Evolutionary conservation across 2,113 vertebrate genomes (phyloP), one percentile per base, ranked within the genome.

Genomic region (Eulemur macaco): DNA sequence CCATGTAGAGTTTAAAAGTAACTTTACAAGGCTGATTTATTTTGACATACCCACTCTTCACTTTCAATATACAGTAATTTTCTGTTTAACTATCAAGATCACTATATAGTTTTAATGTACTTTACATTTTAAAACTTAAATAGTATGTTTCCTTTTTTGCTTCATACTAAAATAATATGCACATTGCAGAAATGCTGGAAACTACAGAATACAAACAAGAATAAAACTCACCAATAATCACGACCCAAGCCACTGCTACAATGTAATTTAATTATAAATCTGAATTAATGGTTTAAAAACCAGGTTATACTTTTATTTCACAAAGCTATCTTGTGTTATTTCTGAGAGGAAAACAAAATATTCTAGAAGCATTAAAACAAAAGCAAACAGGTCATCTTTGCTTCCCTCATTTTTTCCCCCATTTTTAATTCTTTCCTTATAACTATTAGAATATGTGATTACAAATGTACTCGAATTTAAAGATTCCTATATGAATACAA

Each of bases 61-160:
- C 21, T 91, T 91, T 78, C 42, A 93, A 50, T 31, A 56, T 10
- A 34, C 3, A 82, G 63, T 50, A 73, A 52, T 64, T 86, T 87
- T 92, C n/a, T 47, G 91, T 83, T 60, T 83, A 91, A 77, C 90
- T 37, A 50, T 18, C 37, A 89, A 86, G 69, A 11, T 31, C 31
- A 60, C 23, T 73, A 83, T 42, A 5, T 34, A 68, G 39, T 82
- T 86, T 76, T 52, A 84, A 64, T n/a, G 31, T 66, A 92, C 31
- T 95, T 45, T 47, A 45, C 87, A 64, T 60, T 96, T 92, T 66
- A 29, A 68, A 90, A 82, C 39, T 85, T 31, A 66, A 80, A 77
- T 39, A 68, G n/a, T 5, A 39, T 50, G 11, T 56, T 68, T 78
- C 34, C 9, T 56, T 88, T 82, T 74, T 74, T 37, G 91, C 23